Percentiles rank a stretch among this genome's conserved stretches.
These are phyloP conservation scores for Mythimna ferrago DNA, from an alignment of 2,888 invertebrate genomes.

Conservation along the genomic window DNA sequence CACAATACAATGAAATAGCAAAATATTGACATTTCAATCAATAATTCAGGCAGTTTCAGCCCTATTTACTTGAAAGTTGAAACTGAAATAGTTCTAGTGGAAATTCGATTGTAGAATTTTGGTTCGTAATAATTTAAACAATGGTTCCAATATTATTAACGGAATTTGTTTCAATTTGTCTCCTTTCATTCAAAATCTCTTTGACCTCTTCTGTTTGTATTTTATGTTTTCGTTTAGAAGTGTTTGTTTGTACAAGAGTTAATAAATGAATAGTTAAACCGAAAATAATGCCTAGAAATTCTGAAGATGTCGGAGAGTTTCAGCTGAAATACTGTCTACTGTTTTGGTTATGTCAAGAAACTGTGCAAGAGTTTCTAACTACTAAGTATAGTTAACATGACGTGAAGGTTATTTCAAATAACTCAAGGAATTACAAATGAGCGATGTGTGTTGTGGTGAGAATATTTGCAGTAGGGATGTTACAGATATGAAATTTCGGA, in stretches of 20 bases:
- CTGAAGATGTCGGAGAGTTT: not conserved
- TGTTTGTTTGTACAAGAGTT: too few species aligned
- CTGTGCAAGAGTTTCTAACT: not conserved
- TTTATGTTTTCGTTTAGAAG: too few species aligned
- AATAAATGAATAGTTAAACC: too few species aligned
- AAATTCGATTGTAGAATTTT: not conserved
- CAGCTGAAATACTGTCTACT: not conserved
- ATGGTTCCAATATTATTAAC: not conserved
- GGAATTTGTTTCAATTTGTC: not conserved
- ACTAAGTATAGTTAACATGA: not conserved
- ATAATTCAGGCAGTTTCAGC: slow-evolving; percentile 25
- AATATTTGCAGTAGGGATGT: not conserved
- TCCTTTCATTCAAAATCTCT: not conserved
- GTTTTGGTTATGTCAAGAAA: not conserved
- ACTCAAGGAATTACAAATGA: slow-evolving; percentile 1
- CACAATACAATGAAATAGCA: slow-evolving; percentile 20
- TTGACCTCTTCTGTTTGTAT: too few species aligned
- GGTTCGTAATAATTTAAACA: not conserved
- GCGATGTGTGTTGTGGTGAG: not conserved
- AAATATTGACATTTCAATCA: slow-evolving; percentile 28
- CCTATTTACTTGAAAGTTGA: slow-evolving; percentile 5
- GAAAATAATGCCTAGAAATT: too few species aligned
- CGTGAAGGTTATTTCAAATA: not conserved
- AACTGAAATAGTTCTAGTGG: slow-evolving; percentile 2
- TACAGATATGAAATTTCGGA: too few species aligned